Evolutionary conservation across 2,113 vertebrate genomes (phyloP).

Genomic region (Forbesichthys agassizii): DNA sequence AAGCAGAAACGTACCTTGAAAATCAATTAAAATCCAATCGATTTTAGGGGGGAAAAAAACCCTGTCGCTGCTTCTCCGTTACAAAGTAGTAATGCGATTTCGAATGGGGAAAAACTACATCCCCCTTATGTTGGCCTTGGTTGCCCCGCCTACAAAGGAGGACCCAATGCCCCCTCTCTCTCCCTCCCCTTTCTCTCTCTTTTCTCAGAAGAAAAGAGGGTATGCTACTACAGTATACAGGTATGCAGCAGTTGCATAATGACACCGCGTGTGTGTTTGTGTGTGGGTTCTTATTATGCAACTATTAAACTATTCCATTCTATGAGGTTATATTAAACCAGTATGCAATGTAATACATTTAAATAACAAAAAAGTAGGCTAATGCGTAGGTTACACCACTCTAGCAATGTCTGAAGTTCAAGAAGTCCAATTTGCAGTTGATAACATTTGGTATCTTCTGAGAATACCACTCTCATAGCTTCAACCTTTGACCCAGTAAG

Average conservation of each 20-base stretch:
- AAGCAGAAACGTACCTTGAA: too few species aligned
- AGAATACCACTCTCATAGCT: neutral
- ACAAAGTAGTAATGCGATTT: neutral
- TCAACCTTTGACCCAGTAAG: neutral
- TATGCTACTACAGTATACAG: too few species aligned
- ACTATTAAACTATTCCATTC: neutral
- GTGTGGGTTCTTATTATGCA: too few species aligned
- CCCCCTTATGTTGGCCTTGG: slow-evolving; percentile 17
- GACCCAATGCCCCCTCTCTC: neutral
- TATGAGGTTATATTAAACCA: neutral
- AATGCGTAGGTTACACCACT: neutral
- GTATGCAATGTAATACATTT: neutral
- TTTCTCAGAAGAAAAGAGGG: too few species aligned
- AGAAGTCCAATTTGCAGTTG: neutral
- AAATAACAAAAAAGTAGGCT: neutral
- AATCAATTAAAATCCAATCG: too few species aligned
- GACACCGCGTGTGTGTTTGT: too few species aligned
- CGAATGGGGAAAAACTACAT: fast-evolving
- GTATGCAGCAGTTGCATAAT: too few species aligned
- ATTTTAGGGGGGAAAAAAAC: too few species aligned
- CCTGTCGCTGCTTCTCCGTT: too few species aligned
- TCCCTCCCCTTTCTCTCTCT: neutral
- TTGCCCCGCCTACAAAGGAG: slow-evolving; percentile 25
- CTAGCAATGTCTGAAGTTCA: neutral
- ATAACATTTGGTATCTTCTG: neutral